Evolutionary conservation across 2,797 vertebrate genomes (phyloP).

Genomic region (Rhinichthys osculus): DNA sequence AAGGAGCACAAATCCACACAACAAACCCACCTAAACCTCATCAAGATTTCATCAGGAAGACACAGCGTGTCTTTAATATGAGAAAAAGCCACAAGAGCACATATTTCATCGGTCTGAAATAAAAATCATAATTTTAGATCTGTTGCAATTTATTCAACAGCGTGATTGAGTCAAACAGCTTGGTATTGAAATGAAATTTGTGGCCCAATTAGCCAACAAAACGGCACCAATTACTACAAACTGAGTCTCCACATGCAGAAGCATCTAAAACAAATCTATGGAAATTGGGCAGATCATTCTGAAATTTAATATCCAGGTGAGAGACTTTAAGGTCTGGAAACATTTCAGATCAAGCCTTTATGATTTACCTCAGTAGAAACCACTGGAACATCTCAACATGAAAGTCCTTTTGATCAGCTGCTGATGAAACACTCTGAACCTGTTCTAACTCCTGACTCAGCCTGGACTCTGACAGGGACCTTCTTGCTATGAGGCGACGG

Average conservation of each 20-base stretch:
- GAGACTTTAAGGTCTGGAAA: not conserved
- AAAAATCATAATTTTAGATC: not conserved
- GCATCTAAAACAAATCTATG: not conserved
- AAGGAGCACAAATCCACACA: not conserved
- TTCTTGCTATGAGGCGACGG: not conserved
- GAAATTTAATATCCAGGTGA: not conserved
- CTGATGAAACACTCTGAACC: not conserved
- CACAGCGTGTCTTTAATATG: not conserved
- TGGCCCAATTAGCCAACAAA: not conserved
- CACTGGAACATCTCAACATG: not conserved
- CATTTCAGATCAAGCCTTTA: not conserved
- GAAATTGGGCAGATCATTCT: not conserved
- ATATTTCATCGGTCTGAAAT: not conserved
- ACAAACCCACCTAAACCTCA: not conserved
- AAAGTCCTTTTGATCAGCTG: constrained; percentile 6
- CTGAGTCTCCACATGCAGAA: not conserved
- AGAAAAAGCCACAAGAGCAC: not conserved
- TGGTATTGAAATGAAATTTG: not conserved
- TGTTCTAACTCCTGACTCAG: not conserved
- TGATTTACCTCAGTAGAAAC: not conserved
- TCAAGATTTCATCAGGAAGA: not conserved
- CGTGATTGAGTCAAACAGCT: not conserved
- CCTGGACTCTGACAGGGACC: not conserved
- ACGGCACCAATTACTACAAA: not conserved
- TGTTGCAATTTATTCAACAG: not conserved